Base-by-base conservation (phyloP, 2,888 invertebrate species). In the Ichneumon xanthorius region DNA sequence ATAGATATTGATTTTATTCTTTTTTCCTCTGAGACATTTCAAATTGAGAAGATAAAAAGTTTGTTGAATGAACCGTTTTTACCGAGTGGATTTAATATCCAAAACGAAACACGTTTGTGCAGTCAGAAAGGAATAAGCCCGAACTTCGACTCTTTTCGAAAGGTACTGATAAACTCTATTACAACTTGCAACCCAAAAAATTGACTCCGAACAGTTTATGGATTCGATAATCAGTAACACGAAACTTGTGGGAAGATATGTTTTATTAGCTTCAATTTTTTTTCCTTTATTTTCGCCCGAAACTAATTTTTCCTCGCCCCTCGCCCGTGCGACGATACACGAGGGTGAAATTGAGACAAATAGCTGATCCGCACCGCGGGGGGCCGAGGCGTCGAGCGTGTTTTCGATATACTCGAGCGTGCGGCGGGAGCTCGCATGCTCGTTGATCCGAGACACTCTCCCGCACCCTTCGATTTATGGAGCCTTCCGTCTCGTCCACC, bases 271-370 rank as follows among this genome's bases (percentile, higher is more conserved):
- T 58, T 58, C 30, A n/a, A 5, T 33, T 58, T 11, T 63, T 14
- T 16, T 16, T 30, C 33, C 4, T 33, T 61, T 5, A 5, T 33
- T 40, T 30, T 4, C 7, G 26, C 45, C 48, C 33, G 70, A 61
- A 48, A 73, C 63, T 75, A 75, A 71, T 75, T 79, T 79, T 79
- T 75, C 33, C 33, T 50, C 37, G 11, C 26, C 22, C 71, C 30
- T 50, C n/a, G 19, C 55, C 30, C 14, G 55, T 53, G 45, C 68
- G 53, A 71, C 45, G 70, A 79, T 73, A 53, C n/a, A 45, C 37
- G 82, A 77, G 85, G 80, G 80, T 86, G 83, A 80, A 80, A 86
- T 30, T 78, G 83, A 83, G 77, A 85, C 82, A 71, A 76, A 55
- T 76, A 68, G 45, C 65, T 67, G 61, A 72, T 80, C 53, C 26